Base-by-base conservation (phyloP, 2,113 vertebrate species). In the Corythaeola cristata region DNA sequence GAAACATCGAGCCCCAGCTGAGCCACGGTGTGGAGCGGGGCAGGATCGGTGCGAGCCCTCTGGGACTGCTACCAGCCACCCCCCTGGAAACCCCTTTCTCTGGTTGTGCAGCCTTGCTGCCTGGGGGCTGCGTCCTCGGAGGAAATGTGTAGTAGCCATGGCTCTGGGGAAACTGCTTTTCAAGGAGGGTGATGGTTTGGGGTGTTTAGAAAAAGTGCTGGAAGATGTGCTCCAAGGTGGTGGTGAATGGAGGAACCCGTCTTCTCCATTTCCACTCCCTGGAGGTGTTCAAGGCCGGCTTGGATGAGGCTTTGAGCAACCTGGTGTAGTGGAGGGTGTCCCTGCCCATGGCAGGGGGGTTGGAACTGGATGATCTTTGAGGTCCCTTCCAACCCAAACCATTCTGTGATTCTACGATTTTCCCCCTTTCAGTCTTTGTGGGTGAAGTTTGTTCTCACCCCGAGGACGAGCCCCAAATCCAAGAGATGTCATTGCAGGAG, bases 11-110 rank as follows among this genome's bases (percentile, higher is more conserved):
- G 35, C 16, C 44, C 26, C 75, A 69, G 22, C 15, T 50, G 69
- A 90, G 32, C 41, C 1, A 1, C 8, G 49, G 18, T 0, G 18
- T 50, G 72, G 75, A 87, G 59, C 1, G 1, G 67, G 75, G 73
- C 33, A 58, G 56, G 59, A 77, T 80, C 0, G 1, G 21, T 39
- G 52, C 0, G 1, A 39, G 56, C 32, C n/a, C 50, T 58, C 15
- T 0, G 3, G 73, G 56, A 39, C 6, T 35, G 20, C 23, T 14
- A 3, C 14, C 52, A 44, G 45, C 44, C 35, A 33, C 1, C 2
- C 20, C 30, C 33, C 23, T n/a, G 67, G 49, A 81, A 88, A 23
- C 18, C 8, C 20, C 45, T 58, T 47, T 15, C 55, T 35, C 20
- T 26, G n/a, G 9, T 39, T 41, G 5, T 14, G 41, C 44, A 23